Evolutionary conservation across 2,888 invertebrate genomes (phyloP).

Genomic region (Eupithecia exiguata): DNA sequence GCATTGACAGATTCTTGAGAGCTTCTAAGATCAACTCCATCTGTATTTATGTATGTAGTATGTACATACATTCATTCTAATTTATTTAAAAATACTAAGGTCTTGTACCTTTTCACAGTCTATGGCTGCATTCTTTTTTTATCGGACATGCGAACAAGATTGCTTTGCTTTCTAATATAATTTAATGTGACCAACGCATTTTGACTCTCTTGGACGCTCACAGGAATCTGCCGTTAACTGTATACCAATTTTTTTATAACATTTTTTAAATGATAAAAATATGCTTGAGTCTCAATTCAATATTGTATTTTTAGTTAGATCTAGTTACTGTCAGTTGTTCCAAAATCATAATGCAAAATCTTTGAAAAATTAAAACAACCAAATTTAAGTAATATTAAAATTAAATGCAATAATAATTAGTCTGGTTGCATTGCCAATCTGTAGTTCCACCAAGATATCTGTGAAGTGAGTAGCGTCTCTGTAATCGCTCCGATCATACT

Average conservation of each 20-base stretch:
- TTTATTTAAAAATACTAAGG: too few species aligned
- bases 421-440: not conserved
- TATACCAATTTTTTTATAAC: not conserved
- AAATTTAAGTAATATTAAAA: not conserved
- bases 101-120: too few species aligned
- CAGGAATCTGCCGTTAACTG: not conserved
- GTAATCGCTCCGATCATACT: not conserved
- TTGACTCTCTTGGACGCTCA: not conserved
- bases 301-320: conserved; percentile 13
- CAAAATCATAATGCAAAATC: not conserved
- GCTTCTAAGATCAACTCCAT: not conserved
- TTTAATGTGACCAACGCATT: not conserved
- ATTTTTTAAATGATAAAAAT: not conserved
- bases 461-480: not conserved
- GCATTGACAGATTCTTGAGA: not conserved
- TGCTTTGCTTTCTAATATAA: too few species aligned
- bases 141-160: too few species aligned
- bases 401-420: not conserved
- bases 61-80: too few species aligned
- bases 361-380: not conserved
- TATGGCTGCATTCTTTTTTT: too few species aligned
- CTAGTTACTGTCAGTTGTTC: not conserved
- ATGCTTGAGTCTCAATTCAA: conserved; percentile 9
- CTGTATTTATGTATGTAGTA: too few species aligned
- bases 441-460: not conserved